A percentile compares a stretch with the other conserved stretches of the same genome.
These are phyloP conservation scores for Eupithecia vulgata DNA, from an alignment of 2,888 invertebrate genomes.

Conservation along the genomic window DNA sequence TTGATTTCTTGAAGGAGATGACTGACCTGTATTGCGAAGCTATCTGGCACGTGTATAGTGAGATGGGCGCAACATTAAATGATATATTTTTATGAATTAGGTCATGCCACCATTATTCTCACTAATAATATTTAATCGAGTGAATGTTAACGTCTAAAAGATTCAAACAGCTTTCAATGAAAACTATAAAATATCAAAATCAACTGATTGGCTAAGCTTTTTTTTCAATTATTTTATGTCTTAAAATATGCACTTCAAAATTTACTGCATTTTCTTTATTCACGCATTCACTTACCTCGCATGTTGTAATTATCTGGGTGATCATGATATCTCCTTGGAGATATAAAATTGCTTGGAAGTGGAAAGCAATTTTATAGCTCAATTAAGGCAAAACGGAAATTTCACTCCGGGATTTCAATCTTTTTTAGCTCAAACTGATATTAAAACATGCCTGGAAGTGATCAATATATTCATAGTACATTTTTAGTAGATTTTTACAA, in stretches of 20 bases:
- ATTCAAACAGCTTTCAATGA: not conserved
- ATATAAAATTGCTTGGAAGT: not conserved
- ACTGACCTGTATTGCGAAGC: too few relatives aligned
- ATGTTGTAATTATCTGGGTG: not conserved
- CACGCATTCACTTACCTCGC: not conserved
- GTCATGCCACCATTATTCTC: not conserved
- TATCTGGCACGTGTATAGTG: not conserved
- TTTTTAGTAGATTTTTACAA: not conserved
- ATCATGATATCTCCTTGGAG: not conserved
- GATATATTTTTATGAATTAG: not conserved
- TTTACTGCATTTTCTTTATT: not conserved
- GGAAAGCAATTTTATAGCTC: not conserved
- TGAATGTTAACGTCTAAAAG: not conserved
- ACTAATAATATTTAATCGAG: not conserved
- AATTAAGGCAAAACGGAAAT: not conserved
- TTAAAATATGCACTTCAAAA: not conserved
- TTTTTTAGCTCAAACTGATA: not conserved
- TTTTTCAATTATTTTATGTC: not conserved
- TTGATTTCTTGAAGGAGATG: too few relatives aligned
- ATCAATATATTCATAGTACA: not conserved
- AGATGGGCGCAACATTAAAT: not conserved
- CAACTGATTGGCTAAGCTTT: not conserved
- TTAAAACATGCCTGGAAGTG: not conserved
- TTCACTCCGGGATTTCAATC: too few relatives aligned
- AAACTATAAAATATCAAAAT: too few relatives aligned